phyloP scores from a whole-genome alignment of 2,888 invertebrate species.

The Ditula angustiorana region DNA sequence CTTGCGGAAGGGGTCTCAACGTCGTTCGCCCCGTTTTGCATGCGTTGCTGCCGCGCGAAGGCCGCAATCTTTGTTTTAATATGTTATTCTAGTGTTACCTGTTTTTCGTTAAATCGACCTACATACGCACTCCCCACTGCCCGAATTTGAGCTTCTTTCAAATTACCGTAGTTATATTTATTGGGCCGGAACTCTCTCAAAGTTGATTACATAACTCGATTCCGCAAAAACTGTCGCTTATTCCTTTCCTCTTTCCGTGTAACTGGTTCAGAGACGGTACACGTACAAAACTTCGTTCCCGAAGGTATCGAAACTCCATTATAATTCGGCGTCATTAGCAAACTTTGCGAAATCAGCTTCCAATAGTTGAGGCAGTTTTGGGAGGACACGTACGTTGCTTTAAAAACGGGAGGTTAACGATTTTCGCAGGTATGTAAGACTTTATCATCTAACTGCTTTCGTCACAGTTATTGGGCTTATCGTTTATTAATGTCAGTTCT shows the following conservation, averaged over 20 bases:
- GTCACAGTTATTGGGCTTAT: too few relatives aligned
- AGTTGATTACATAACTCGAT: conserved; percentile 23
- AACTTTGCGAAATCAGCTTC: conserved; percentile 56
- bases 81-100: too few relatives aligned
- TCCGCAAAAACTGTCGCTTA: conserved; percentile 21
- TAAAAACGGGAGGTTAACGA: neutral
- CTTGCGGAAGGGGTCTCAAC: too few relatives aligned
- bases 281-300: conserved; percentile 50
- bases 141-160: too few relatives aligned
- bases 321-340: conserved; percentile 63
- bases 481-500: too few relatives aligned
- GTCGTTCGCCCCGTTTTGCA: too few relatives aligned
- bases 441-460: too few relatives aligned
- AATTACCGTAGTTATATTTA: neutral
- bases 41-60: too few relatives aligned
- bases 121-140: too few relatives aligned
- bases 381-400: conserved; percentile 6
- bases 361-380: conserved; percentile 43
- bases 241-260: conserved; percentile 12
- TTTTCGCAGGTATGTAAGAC: neutral
- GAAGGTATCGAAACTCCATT: conserved; percentile 59
- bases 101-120: too few relatives aligned
- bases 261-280: conserved; percentile 33
- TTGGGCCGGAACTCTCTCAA: neutral
- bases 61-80: too few relatives aligned